These are phyloP conservation scores for Alligator mississippiensis DNA, from an alignment of 2,113 vertebrate species.

Conservation along the genomic window DNA sequence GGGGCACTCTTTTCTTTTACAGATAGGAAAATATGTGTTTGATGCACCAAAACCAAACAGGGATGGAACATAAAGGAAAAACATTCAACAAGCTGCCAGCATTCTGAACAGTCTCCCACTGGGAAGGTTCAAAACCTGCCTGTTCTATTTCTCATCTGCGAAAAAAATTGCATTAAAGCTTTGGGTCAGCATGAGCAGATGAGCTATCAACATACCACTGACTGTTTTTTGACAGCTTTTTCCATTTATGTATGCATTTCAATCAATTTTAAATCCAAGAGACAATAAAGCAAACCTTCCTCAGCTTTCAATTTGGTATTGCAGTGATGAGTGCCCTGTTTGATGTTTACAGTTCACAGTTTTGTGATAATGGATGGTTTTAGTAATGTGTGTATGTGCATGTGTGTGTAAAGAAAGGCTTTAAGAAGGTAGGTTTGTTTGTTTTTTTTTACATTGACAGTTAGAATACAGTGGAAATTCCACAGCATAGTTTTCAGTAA, in stretches of 20 bases:
- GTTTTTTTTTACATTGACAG: constrained; percentile 30
- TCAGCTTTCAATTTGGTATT: constrained; percentile 38
- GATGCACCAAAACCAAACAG: neutral
- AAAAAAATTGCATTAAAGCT: constrained; percentile 35
- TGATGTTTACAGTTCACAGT: constrained; percentile 61
- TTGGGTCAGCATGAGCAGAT: constrained; percentile 38
- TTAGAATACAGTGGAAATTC: constrained; percentile 58
- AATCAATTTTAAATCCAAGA: constrained; percentile 62
- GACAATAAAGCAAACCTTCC: constrained; percentile 45
- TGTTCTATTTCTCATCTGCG: neutral
- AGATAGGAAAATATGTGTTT: neutral
- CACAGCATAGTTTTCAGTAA: constrained; percentile 12
- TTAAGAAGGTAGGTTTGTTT: neutral
- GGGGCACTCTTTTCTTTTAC: neutral
- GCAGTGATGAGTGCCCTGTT: constrained; percentile 6
- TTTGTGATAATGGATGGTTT: constrained; percentile 32
- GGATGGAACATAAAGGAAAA: neutral
- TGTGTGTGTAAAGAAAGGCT: neutral
- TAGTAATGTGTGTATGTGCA: constrained; percentile 23
- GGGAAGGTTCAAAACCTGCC: neutral
- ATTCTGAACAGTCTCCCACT: neutral
- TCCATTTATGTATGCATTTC: constrained; percentile 59
- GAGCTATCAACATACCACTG: constrained; percentile 13
- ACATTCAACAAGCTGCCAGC: neutral
- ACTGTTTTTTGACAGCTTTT: constrained; percentile 41